Percentiles rank a stretch among this genome's conserved stretches.
Conservation (phyloP, 1,140 invertebrate genomes). For the Asbolus verrucosus region DNA sequence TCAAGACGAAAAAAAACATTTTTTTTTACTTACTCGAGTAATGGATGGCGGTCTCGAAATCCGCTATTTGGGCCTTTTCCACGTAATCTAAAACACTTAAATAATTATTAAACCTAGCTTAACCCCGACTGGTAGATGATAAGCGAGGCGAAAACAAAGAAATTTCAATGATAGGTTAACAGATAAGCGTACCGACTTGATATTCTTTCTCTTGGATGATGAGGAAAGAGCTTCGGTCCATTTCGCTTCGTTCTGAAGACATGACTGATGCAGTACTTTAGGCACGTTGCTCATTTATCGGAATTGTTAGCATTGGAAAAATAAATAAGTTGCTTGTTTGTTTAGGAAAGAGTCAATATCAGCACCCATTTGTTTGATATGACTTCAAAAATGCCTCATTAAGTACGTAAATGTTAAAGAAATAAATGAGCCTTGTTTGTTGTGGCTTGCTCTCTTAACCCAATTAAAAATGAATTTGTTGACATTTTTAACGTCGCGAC, state of each 20-base stretch:
- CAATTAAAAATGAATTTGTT: neutral
- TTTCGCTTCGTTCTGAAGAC: conserved; percentile 23
- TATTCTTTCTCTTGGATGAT: conserved; percentile 27
- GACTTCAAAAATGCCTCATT: conserved; percentile 21
- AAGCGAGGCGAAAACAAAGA: neutral
- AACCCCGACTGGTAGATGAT: neutral
- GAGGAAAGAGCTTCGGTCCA: conserved; percentile 6
- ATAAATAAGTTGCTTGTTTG: conserved; percentile 43
- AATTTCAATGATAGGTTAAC: conserved; percentile 34
- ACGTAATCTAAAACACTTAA: conserved; percentile 41
- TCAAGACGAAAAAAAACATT: too few relatives aligned
- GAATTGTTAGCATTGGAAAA: conserved; percentile 39
- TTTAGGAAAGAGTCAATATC: conserved; percentile 39
- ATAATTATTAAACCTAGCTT: conserved; percentile 33
- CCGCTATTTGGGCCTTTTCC: conserved; percentile 68
- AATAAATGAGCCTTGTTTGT: neutral
- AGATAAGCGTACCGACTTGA: conserved; percentile 28
- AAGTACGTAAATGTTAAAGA: conserved; percentile 26
- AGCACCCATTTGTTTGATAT: conserved; percentile 1
- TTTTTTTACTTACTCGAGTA: conserved; percentile 66
- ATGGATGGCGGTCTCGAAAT: conserved; percentile 70
- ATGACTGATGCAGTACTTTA: conserved; percentile 23
- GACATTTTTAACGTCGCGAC: too few relatives aligned
- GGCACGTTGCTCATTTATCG: conserved; percentile 29
- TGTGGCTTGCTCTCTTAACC: neutral